Conservation (phyloP, 92 coral and sea anemone species). For the Porites divaricata region DNA sequence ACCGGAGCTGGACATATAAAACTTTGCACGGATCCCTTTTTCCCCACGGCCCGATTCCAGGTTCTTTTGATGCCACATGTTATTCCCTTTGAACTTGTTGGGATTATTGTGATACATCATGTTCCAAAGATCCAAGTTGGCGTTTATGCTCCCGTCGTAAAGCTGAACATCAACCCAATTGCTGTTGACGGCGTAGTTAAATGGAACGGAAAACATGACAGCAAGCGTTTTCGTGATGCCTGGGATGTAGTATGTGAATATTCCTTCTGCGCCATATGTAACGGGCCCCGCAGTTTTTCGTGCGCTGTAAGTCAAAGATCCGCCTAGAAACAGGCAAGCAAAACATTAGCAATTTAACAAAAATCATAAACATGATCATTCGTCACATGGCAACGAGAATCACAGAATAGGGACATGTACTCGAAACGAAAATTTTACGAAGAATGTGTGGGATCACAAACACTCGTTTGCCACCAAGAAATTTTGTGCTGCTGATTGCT, state of each 20-base stretch:
- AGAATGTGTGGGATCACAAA: no score
- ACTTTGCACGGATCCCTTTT: not conserved
- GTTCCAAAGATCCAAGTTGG: not conserved
- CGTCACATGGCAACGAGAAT: no score
- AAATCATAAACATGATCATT: no score
- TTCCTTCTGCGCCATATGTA: conserved; percentile 14
- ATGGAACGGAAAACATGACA: conserved; percentile 40
- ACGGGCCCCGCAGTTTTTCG: conserved; percentile 15
- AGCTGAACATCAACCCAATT: conserved; percentile 43
- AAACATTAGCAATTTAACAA: no score
- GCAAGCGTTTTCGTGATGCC: conserved; percentile 14
- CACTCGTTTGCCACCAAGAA: no score
- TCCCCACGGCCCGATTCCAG: not conserved
- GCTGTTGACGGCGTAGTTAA: conserved; percentile 7
- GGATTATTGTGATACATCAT: conserved; percentile 17
- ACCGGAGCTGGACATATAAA: not conserved
- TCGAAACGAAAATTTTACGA: no score
- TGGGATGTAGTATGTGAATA: not conserved
- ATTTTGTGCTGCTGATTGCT: no score
- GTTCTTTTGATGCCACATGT: not conserved
- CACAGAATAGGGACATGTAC: no score
- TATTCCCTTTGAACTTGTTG: conserved; percentile 7
- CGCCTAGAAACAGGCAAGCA: not conserved
- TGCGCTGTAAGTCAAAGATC: conserved; percentile 2
- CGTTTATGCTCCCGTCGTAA: not conserved